Evolutionary conservation across 2,113 vertebrate species (phyloP).

Genomic region (Chaenogobius annularis): DNA sequence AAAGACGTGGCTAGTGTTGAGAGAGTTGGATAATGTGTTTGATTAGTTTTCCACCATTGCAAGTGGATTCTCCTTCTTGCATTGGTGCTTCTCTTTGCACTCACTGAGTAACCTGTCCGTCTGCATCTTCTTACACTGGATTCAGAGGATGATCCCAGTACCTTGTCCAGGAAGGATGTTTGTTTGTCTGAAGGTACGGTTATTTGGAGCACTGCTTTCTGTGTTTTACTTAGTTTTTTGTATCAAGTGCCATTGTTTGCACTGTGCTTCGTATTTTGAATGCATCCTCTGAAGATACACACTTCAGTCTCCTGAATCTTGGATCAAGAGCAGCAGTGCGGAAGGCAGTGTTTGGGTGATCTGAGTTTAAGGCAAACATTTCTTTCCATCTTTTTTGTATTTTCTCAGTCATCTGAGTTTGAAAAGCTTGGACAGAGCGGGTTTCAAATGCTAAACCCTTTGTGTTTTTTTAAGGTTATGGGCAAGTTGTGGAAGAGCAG

Average conservation of each 20-base stretch:
- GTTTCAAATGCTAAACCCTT: slow-evolving; percentile 10
- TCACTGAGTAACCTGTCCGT: too few species aligned
- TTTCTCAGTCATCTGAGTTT: neutral
- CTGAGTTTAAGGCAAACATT: neutral
- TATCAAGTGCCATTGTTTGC: neutral
- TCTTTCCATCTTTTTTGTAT: slow-evolving; percentile 3
- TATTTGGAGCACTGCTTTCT: neutral
- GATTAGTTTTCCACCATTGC: too few species aligned
- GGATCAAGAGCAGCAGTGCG: slow-evolving; percentile 14
- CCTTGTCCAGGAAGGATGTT: too few species aligned
- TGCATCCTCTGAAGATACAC: neutral
- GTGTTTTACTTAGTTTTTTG: neutral
- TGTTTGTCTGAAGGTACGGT: neutral
- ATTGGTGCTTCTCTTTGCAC: too few species aligned
- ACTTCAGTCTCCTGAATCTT: neutral
- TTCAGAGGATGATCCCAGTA: too few species aligned
- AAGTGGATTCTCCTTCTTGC: too few species aligned
- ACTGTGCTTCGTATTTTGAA: neutral
- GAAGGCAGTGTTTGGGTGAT: too few species aligned
- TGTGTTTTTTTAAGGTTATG: neutral
- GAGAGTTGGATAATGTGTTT: too few species aligned
- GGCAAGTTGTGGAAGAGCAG: neutral
- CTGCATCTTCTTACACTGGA: too few species aligned
- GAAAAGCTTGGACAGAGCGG: neutral
- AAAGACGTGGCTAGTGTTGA: too few species aligned